Conservation (phyloP, 2,797 vertebrate genomes). For the Glyptemys insculpta region DNA sequence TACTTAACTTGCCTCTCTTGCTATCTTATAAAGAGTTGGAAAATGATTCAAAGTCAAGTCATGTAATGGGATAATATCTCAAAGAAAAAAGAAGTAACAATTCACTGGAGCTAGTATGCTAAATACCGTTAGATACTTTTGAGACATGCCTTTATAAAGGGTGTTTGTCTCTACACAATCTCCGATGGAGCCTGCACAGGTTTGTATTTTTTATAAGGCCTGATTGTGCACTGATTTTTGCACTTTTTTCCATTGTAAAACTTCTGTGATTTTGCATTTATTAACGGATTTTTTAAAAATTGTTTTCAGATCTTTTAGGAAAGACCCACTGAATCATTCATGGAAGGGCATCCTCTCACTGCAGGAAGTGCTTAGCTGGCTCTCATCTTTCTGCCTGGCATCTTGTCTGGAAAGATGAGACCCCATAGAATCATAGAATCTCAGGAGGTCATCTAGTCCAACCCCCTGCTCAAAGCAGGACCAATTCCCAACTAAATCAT, state of each 20-base stretch:
- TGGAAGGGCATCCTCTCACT: neutral
- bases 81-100: neutral
- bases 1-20: constrained; percentile 44
- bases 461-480: too few relatives aligned
- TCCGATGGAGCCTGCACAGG: neutral
- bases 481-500: too few relatives aligned
- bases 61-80: constrained; percentile 29
- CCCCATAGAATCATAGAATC: neutral
- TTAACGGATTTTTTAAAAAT: neutral
- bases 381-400: neutral
- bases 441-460: too few relatives aligned
- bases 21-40: constrained; percentile 30
- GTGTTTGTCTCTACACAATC: neutral
- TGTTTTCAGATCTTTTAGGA: neutral
- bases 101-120: neutral
- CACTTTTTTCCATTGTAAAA: constrained; percentile 13
- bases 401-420: neutral
- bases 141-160: neutral
- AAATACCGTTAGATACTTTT: neutral
- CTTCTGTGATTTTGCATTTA: neutral
- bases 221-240: constrained; percentile 2
- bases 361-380: neutral
- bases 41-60: constrained; percentile 3
- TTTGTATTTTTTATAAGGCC: neutral
- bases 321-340: rapidly evolving